Evolutionary conservation across 2,888 invertebrate species (phyloP).

Genomic region (Yponomeuta cagnagella): DNA sequence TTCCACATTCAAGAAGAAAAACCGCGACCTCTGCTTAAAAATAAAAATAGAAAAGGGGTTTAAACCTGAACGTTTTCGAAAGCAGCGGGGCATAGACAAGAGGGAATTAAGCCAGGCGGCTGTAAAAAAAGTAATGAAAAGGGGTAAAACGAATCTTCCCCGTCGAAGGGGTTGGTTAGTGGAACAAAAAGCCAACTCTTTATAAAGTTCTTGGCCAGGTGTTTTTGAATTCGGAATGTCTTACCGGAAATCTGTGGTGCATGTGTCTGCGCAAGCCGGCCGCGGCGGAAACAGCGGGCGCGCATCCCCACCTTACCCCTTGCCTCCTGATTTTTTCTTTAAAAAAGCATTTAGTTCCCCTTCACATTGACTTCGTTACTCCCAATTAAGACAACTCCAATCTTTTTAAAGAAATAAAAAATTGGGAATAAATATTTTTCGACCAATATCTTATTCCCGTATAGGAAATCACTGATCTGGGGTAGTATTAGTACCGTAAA

Average conservation of each 20-base stretch:
- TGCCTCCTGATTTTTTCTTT: conserved; percentile 13
- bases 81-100: conserved; percentile 45
- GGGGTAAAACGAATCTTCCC: conserved; percentile 57
- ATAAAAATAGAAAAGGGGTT: conserved; percentile 35
- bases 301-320: conserved; percentile 52
- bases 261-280: conserved; percentile 64
- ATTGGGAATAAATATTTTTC: too few relatives aligned
- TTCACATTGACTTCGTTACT: neutral
- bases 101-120: conserved; percentile 37
- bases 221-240: conserved; percentile 51
- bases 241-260: conserved; percentile 71
- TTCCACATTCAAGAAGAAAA: conserved; percentile 25
- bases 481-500: too few relatives aligned
- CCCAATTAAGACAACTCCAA: neutral
- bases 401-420: neutral
- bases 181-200: conserved; percentile 45
- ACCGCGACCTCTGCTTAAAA: conserved; percentile 37
- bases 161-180: conserved; percentile 49
- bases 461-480: too few relatives aligned
- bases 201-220: conserved; percentile 61
- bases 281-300: conserved; percentile 58
- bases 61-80: conserved; percentile 33
- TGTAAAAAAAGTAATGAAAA: conserved; percentile 44
- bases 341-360: neutral
- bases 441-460: too few relatives aligned